A percentile compares a stretch with the other conserved stretches of the same genome.
Conservation (phyloP, 1,140 invertebrate genomes). For the Globodera ellingtonae region DNA sequence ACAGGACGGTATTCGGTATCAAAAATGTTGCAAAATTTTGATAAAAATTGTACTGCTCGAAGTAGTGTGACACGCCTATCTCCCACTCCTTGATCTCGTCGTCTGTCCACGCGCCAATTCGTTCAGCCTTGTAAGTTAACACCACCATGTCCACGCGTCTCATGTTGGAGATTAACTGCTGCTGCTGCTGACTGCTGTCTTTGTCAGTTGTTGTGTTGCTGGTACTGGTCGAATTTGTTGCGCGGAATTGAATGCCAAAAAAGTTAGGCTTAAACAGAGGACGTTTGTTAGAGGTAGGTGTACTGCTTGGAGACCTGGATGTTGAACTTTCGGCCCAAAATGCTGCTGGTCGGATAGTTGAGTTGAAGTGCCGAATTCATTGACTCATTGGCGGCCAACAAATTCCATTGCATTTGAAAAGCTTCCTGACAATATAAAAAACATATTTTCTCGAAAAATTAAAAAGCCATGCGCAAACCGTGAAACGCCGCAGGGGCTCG, state of each 20-base stretch:
- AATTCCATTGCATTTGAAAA: slow-evolving; percentile 30
- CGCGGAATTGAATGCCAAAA: slow-evolving; percentile 36
- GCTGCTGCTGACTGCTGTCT: not conserved
- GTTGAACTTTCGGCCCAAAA: slow-evolving; percentile 37
- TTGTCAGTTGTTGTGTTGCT: not conserved
- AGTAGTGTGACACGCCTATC: slow-evolving; percentile 45
- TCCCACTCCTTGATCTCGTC: slow-evolving; percentile 50
- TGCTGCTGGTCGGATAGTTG: slow-evolving; percentile 34
- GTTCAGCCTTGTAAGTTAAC: slow-evolving; percentile 45
- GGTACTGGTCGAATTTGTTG: not conserved
- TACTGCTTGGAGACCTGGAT: slow-evolving; percentile 22
- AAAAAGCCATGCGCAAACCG: slow-evolving; percentile 23
- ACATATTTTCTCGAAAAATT: not conserved
- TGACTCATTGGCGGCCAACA: slow-evolving; percentile 25
- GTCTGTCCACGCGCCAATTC: slow-evolving; percentile 45
- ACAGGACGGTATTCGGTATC: not conserved
- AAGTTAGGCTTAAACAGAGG: slow-evolving; percentile 32
- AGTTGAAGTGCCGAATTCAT: slow-evolving; percentile 19
- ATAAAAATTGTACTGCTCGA: slow-evolving; percentile 38
- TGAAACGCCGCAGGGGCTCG: slow-evolving; percentile 40
- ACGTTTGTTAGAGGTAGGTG: no score
- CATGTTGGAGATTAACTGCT: slow-evolving; percentile 29
- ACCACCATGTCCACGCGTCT: slow-evolving; percentile 31
- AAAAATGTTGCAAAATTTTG: not conserved
- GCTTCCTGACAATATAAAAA: slow-evolving; percentile 28